These are phyloP conservation scores for Eilema caniola DNA, from an alignment of 2,888 invertebrate genomes.

Conservation along the genomic window DNA sequence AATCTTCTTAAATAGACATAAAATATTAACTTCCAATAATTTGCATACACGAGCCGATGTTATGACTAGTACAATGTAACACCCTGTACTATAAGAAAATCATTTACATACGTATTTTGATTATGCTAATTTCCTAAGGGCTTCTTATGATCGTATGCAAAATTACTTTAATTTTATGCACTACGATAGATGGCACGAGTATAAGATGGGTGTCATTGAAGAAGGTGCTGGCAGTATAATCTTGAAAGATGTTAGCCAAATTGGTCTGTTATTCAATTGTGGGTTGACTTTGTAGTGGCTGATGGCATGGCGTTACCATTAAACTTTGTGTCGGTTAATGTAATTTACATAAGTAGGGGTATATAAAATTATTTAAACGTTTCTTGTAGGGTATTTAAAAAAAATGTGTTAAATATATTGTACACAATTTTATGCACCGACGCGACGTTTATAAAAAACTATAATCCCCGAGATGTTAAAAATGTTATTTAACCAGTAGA, in stretches of 20 bases:
- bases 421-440: background rate
- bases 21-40: constrained; percentile 20
- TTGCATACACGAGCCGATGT: constrained; percentile 44
- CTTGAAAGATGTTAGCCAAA: constrained; percentile 15
- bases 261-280: constrained; percentile 6
- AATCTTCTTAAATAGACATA: constrained; percentile 15
- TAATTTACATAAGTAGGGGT: background rate
- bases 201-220: constrained; percentile 30
- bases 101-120: constrained; percentile 46
- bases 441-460: background rate
- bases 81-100: constrained; percentile 23
- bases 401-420: background rate
- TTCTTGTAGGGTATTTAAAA: background rate
- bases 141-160: constrained; percentile 46
- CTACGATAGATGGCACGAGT: constrained; percentile 50
- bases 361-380: background rate
- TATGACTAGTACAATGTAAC: constrained; percentile 27
- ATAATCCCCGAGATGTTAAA: background rate
- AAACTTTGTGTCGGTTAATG: background rate
- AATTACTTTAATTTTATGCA: constrained; percentile 56
- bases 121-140: constrained; percentile 40
- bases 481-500: too few species aligned
- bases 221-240: constrained; percentile 35
- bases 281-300: background rate
- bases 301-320: background rate